Conservation (phyloP, 2,888 invertebrate species). For the Meghimatium bilineatum region DNA sequence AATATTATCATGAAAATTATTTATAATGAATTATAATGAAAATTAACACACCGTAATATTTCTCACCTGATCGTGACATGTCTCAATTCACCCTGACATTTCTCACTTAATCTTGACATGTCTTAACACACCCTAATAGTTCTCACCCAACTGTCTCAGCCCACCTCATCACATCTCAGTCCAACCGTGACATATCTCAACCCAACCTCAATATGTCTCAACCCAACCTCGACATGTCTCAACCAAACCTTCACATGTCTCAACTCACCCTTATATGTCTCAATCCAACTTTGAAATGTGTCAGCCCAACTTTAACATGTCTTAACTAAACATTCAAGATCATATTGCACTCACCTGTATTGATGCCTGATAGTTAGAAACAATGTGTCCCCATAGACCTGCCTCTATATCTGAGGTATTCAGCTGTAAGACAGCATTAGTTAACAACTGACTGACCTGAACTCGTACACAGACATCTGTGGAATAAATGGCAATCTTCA, state of each 20-base stretch:
- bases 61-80: no score
- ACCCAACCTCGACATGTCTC: background rate
- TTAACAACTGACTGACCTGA: conserved; percentile 15
- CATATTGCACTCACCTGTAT: conserved; percentile 3
- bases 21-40: no score
- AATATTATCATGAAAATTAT: no score
- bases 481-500: background rate
- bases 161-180: background rate
- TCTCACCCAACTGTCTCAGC: background rate
- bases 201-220: background rate
- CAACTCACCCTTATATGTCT: background rate
- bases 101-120: background rate
- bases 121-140: background rate
- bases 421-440: conserved; percentile 25
- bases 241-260: background rate
- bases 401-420: background rate
- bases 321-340: background rate
- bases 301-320: background rate
- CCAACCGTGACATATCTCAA: background rate
- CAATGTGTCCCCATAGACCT: background rate
- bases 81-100: background rate
- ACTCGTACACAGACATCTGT: background rate
- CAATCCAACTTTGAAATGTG: background rate
- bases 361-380: conserved; percentile 21
- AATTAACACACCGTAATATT: no score